Conservation (phyloP, 2,113 vertebrate genomes). For the Xiphophorus maculatus region DNA sequence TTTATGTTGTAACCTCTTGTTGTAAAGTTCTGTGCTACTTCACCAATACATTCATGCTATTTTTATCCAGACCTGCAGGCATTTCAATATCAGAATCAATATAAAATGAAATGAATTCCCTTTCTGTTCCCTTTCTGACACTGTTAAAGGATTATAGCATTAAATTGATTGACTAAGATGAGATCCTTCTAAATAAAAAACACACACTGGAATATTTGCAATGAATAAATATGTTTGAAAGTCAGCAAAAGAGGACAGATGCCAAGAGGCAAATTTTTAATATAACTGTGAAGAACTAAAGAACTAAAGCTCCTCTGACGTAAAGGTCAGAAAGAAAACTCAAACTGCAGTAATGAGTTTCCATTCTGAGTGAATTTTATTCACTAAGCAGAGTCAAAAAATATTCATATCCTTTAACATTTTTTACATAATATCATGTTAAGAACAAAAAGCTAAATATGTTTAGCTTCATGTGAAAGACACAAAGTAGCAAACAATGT, state of each 20-base stretch:
- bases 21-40: too few relatives aligned
- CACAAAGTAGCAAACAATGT: too few relatives aligned
- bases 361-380: background rate
- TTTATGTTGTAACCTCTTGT: too few relatives aligned
- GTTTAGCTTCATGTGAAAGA: too few relatives aligned
- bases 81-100: background rate
- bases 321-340: constrained; percentile 49
- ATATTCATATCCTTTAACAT: too few relatives aligned
- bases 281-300: constrained; percentile 23
- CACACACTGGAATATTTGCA: background rate
- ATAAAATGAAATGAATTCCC: background rate
- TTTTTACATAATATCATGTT: too few relatives aligned
- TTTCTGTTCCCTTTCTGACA: background rate
- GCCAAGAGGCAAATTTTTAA: constrained; percentile 33
- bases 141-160: constrained; percentile 12
- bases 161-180: constrained; percentile 39
- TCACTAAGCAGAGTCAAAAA: background rate
- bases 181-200: constrained; percentile 35
- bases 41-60: too few relatives aligned
- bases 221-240: constrained; percentile 46
- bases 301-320: constrained; percentile 19
- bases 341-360: background rate
- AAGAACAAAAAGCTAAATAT: too few relatives aligned
- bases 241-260: constrained; percentile 34
- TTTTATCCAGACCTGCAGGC: background rate